Evolutionary conservation across 64 coral and sea anemone species (phyloP), one percentile per base, ranked within the genome.

Genomic region (Catalaphyllia jardinei): DNA sequence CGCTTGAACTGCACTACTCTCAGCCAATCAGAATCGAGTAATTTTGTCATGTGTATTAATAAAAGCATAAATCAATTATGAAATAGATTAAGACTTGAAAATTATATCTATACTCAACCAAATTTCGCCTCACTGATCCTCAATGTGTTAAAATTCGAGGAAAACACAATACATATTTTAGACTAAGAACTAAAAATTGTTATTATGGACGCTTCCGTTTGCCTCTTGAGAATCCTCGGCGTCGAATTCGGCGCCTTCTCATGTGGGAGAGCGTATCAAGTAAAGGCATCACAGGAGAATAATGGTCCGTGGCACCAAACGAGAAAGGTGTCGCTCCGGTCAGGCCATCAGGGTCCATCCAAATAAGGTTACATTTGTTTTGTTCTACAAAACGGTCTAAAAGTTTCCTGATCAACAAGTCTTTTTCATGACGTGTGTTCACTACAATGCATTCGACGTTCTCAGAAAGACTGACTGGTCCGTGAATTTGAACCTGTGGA

Each of bases 281-380:
- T 25, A 24, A 67, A 67, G 65, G 8, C 65, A 11, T 27, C 65
- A 19, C 33, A 19, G 16, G 4, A 29, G 33, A 9, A 39, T 75
- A n/a, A 77, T 77, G 74, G 19, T n/a, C 76, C 22, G 25, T 25
- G 76, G 76, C 74, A 54, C 76, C 76, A 79, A n/a, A 57, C 24
- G 11, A 10, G 55, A 46, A 24, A 55, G 76, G 76, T 29, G 49
- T 49, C 22, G 14, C 5, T 28, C 51, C 46, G 10, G 76, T 3
- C 19, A 55, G 4, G 52, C 61, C 28, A 17, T 82, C 88, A 8
- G 77, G 78, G 39, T 90, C 88, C 77, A 82, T 82, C 88, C 88
- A 90, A n/a, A 90, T 90, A n/a, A 90, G 88, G 72, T 90, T 90
- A 60, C 77, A 90, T 33, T 90, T 82, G 88, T 80, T 90, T 73